phyloP scores from a whole-genome alignment of 23 tunicate genomes.

The Phallusia fumigata region DNA sequence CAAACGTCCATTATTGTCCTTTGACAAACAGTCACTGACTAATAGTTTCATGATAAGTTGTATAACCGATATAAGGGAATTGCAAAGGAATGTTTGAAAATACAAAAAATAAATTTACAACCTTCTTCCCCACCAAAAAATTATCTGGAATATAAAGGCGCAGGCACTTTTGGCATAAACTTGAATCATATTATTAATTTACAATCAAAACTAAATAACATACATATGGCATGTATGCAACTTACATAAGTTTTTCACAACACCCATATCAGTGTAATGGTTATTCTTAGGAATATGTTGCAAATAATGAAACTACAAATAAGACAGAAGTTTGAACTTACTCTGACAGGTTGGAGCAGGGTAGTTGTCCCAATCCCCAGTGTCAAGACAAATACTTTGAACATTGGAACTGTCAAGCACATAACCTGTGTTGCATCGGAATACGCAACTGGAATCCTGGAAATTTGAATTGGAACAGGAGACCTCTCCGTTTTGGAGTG shows the following conservation, averaged over 20 bases:
- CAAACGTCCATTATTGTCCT: not conserved
- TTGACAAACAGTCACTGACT: not conserved
- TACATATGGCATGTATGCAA: no score
- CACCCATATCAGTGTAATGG: no score
- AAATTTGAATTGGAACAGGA: constrained; percentile 51
- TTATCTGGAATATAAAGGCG: no score
- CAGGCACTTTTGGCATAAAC: no score
- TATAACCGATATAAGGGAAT: not conserved
- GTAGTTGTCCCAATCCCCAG: constrained; percentile 43
- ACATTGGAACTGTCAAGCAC: not conserved
- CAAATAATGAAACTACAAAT: no score
- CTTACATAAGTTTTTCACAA: no score
- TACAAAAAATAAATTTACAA: no score
- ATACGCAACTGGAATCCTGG: constrained; percentile 60
- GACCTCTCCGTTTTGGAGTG: constrained; percentile 50
- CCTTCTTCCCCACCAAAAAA: no score
- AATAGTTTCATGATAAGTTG: not conserved
- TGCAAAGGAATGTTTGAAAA: no score
- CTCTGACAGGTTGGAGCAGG: constrained; percentile 36
- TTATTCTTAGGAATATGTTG: no score
- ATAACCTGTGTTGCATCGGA: constrained; percentile 59
- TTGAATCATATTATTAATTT: no score
- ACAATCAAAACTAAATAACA: no score
- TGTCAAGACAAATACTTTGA: constrained; percentile 31
- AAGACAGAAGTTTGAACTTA: constrained; percentile 20